Evolutionary conservation across 2,797 vertebrate species (phyloP).

Genomic region (Holocentrus rufus): DNA sequence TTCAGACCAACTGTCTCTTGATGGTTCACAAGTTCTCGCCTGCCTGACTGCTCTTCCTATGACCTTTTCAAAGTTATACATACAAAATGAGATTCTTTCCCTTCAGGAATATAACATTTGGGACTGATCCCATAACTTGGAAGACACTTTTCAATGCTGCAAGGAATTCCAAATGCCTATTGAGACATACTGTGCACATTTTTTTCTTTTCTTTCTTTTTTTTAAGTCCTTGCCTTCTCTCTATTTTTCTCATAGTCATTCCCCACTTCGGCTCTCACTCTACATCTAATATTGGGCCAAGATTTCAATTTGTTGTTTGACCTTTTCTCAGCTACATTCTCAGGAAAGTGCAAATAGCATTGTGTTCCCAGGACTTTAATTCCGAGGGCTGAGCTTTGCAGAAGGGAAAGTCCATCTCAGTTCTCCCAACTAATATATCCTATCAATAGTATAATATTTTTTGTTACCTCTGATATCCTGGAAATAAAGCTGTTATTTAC

Average conservation of each 20-base stretch:
- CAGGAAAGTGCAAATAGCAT: conserved; percentile 64
- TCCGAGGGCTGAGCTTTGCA: conserved; percentile 19
- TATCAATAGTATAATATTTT: conserved; percentile 27
- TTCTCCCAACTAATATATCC: conserved; percentile 47
- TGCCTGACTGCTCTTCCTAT: conserved; percentile 71
- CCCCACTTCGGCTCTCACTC: conserved; percentile 62
- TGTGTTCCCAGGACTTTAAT: conserved; percentile 62
- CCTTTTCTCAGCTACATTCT: conserved; percentile 70
- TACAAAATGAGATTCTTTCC: conserved; percentile 79
- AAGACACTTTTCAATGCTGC: conserved; percentile 60
- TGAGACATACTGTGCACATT: conserved; percentile 57
- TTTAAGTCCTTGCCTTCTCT: conserved; percentile 32
- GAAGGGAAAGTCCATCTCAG: conserved; percentile 50
- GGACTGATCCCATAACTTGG: conserved; percentile 68
- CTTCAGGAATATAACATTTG: conserved; percentile 74
- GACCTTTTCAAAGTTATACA: conserved; percentile 85
- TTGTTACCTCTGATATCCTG: conserved; percentile 20
- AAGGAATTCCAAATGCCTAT: conserved; percentile 68
- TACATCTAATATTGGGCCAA: conserved; percentile 73
- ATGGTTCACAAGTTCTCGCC: conserved; percentile 70
- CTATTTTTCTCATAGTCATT: conserved; percentile 49
- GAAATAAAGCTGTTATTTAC: conserved; percentile 47
- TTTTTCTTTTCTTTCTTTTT: conserved; percentile 13
- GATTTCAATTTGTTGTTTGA: conserved; percentile 77
- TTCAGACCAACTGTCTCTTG: conserved; percentile 63